These are phyloP conservation scores for Mythimna impura DNA, from an alignment of 2,888 invertebrate species.

Conservation along the genomic window DNA sequence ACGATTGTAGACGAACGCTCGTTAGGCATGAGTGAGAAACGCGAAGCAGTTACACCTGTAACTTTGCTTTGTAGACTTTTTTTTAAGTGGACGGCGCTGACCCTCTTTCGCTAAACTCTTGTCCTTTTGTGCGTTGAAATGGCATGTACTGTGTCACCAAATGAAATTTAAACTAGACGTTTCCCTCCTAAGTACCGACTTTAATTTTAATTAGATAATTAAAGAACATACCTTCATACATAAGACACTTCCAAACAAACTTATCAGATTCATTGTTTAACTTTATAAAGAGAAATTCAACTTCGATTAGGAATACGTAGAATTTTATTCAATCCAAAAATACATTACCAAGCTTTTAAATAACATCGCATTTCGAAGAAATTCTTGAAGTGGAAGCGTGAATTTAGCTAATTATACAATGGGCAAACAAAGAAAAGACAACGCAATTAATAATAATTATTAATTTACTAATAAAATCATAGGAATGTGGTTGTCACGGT, in stretches of 20 bases:
- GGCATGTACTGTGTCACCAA: not conserved
- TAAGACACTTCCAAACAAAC: not conserved
- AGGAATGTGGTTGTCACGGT: not conserved
- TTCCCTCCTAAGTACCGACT: not conserved
- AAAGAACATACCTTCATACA: not conserved
- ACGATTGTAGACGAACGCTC: not conserved
- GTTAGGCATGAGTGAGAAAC: not conserved
- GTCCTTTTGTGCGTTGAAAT: not conserved
- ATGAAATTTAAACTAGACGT: not conserved
- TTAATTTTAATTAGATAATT: not conserved
- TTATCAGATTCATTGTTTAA: not conserved
- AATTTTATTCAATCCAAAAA: constrained; percentile 1
- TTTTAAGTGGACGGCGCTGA: no score
- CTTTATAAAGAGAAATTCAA: not conserved
- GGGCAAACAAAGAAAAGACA: not conserved
- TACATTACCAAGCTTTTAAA: not conserved
- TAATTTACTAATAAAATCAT: not conserved
- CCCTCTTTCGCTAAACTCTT: not conserved
- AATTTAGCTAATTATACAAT: not conserved
- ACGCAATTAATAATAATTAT: not conserved
- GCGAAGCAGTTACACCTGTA: not conserved
- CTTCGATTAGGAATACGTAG: not conserved
- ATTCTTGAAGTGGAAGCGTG: not conserved
- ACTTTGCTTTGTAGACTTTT: not conserved
- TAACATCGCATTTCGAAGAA: not conserved